Base-by-base conservation (phyloP, 2,888 invertebrate species). In the Yponomeuta sedellus region DNA sequence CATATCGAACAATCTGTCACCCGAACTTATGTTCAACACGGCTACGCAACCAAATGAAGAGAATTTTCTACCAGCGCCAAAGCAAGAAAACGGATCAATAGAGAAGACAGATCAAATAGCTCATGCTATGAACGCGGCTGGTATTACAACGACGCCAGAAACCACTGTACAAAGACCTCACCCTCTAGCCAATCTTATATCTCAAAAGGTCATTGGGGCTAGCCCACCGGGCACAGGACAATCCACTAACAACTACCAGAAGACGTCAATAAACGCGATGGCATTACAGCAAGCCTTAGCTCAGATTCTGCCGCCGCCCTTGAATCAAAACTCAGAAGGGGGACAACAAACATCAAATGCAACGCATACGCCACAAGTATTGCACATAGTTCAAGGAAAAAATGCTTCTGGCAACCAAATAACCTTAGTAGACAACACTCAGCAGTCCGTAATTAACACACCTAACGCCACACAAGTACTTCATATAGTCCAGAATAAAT, bases 311-410 rank as follows among this genome's bases (percentile, higher is more conserved):
- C 91, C 92, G 28, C 86, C 88, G 1, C 82, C 88, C 0, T 72
- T 91, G 10, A 91, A 88, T 71, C 88, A 86, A 71, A 79, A 82
- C 3, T 16, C 77, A 25, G 88, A 87, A 62, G 82, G 72, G 69
- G 79, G 76, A 68, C 83, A 82, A 67, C 77, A 79, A 67, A 69
- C 76, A 25, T 71, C 76, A 56, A 82, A 75, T 69, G 68, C 76
- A 25, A 72, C 76, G 20, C 72, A 76, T 1, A 71, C 79, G 11
- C 79, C 87, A 1, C 92, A 89, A 77, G 84, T 92, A 59, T 75
- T 92, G 58, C 92, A 92, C 73, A 88, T 92, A 65, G 86, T 92
- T 0, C 91, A 92, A 79, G 87, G 89, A 0, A 91, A 91, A 72
- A 86, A 82, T 74, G 71, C 81, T 56, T 72, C 82, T n/a, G 81